phyloP scores from a whole-genome alignment of 2,888 invertebrate species.

The Oscheius myriophilus region DNA sequence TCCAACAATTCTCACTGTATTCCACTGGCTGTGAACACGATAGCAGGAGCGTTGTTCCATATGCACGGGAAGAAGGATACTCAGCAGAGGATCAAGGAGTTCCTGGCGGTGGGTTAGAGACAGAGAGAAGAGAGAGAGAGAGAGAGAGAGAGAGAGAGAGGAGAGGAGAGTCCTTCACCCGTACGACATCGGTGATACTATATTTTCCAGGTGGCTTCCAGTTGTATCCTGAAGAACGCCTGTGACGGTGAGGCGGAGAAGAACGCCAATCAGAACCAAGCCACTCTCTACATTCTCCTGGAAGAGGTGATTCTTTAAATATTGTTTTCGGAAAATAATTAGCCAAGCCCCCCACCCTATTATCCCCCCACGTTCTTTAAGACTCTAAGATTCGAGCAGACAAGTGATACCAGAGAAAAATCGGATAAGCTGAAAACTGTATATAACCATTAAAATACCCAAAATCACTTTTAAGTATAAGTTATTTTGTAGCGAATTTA shows the following conservation, averaged over 20 bases:
- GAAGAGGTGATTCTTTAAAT: conserved; percentile 78
- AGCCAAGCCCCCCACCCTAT: neutral
- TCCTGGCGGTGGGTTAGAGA: conserved; percentile 76
- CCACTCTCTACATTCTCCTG: conserved; percentile 87
- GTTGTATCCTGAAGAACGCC: conserved; percentile 89
- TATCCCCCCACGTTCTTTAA: no score
- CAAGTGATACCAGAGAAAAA: no score
- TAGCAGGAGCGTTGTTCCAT: conserved; percentile 94
- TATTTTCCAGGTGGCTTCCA: conserved; percentile 82
- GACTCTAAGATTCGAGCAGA: no score
- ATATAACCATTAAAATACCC: no score
- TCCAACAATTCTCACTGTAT: conserved; percentile 97
- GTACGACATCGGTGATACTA: neutral
- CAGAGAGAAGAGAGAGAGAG: no score
- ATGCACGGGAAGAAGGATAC: conserved; percentile 95
- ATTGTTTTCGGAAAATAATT: neutral
- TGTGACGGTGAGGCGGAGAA: conserved; percentile 91
- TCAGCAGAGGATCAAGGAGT: conserved; percentile 97
- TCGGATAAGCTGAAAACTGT: no score
- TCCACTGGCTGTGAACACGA: conserved; percentile 92
- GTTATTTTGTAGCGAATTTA: no score
- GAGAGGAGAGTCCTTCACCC: neutral
- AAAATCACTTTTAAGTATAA: no score
- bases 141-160: no score
- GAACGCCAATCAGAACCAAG: conserved; percentile 90